Base-by-base conservation (phyloP, 2,888 invertebrate genomes). In the Ferdinandea cuprea region DNA sequence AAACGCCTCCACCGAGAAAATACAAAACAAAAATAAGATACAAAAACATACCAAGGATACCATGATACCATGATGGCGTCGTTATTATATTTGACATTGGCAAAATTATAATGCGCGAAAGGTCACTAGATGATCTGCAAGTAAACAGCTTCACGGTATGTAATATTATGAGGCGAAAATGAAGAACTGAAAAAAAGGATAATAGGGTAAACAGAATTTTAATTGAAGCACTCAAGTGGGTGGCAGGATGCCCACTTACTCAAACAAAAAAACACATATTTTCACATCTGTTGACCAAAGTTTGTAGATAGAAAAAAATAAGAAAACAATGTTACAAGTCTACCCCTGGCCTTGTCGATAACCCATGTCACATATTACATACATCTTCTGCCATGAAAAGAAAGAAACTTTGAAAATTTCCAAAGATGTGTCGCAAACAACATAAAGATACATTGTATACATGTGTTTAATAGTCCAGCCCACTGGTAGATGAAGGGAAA, bases 291-390 rank as follows among this genome's bases (percentile, higher is more conserved):
- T 13, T 65, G 73, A 65, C 63, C 63, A 32, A 13, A 21, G 32
- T n/a, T n/a, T n/a, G n/a, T 6, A 42, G 28, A 69, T 56, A 42
- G 44, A 15, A n/a, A n/a, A n/a, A n/a, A n/a, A n/a, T n/a, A n/a
- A n/a, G 21, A 11, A 21, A 32, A 59, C 59, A 73, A 73, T 44
- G 54, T 54, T 63, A 63, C 61, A 73, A 54, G 28, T 15, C 54
- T 54, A n/a, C 25, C 46, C n/a, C 46, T 58, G 73, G 58, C 73
- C 73, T 74, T 58, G 65, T 48, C 73, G 65, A 74, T 58, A 65
- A 74, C 73, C 73, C 65, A 48, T 74, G 73, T 77, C 76, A 68
- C 59, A 68, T 46, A 37, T 48, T 68, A 59, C n/a, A n/a, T n/a
- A n/a, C n/a, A n/a, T n/a, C n/a, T 61, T 61, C 35, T 74, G 32